Conservation (phyloP, 2,888 invertebrate species). For the Podotricha telesiphe region DNA sequence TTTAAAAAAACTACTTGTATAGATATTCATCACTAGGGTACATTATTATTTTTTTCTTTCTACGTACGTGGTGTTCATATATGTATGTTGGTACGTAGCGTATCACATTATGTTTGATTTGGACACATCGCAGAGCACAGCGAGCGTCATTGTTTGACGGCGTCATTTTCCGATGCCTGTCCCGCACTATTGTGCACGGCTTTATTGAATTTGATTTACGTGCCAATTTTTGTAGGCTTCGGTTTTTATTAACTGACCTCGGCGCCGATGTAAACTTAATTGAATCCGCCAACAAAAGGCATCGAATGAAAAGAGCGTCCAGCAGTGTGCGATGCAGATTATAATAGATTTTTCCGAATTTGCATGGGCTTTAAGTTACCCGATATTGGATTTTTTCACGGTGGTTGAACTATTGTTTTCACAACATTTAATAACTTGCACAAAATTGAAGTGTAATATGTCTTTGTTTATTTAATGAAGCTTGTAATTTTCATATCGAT, state of each 20-base stretch:
- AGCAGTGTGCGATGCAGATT: slow-evolving; percentile 81
- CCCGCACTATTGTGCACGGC: slow-evolving; percentile 71
- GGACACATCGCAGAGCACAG: slow-evolving; percentile 45
- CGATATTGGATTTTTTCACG: slow-evolving; percentile 75
- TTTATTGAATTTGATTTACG: slow-evolving; percentile 83
- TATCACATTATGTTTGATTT: slow-evolving; percentile 51
- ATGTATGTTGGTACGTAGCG: neutral
- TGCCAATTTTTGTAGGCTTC: slow-evolving; percentile 80
- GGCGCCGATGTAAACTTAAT: slow-evolving; percentile 82
- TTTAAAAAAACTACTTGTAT: too few relatives aligned
- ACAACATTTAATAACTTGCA: slow-evolving; percentile 51
- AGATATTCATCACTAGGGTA: too few relatives aligned
- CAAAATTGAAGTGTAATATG: slow-evolving; percentile 49
- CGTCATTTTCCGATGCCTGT: slow-evolving; percentile 68
- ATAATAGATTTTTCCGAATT: slow-evolving; percentile 80
- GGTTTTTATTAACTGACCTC: slow-evolving; percentile 83
- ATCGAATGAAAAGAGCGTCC: slow-evolving; percentile 81
- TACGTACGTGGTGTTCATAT: neutral
- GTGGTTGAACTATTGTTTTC: slow-evolving; percentile 69
- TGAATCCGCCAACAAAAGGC: slow-evolving; percentile 82
- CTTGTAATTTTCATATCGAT: slow-evolving; percentile 32
- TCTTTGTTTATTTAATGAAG: slow-evolving; percentile 38
- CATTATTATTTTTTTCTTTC: too few relatives aligned
- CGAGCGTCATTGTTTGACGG: slow-evolving; percentile 60
- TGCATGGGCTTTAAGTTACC: slow-evolving; percentile 77